A percentile compares a stretch with the other conserved stretches of the same genome.
phyloP scores from a whole-genome alignment of 2,888 invertebrate genomes.

The Cheilosia scutellata region DNA sequence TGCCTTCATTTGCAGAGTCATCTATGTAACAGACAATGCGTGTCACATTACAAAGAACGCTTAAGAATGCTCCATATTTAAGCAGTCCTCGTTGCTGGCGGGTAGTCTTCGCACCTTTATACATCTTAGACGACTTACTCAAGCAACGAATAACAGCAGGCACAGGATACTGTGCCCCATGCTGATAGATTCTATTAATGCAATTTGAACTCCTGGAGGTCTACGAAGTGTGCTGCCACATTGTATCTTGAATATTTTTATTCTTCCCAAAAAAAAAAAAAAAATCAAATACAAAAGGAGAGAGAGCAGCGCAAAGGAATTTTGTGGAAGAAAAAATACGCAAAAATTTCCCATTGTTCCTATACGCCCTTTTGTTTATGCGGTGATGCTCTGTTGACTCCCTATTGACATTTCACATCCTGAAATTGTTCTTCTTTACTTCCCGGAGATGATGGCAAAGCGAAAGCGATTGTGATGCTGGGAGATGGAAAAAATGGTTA shows the following conservation, averaged over 20 bases:
- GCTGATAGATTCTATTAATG: slow-evolving; percentile 70
- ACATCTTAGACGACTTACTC: slow-evolving; percentile 48
- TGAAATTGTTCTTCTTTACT: slow-evolving; percentile 32
- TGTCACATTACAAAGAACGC: slow-evolving; percentile 57
- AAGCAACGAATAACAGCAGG: slow-evolving; percentile 51
- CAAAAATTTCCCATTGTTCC: slow-evolving; percentile 72
- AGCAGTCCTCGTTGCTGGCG: slow-evolving; percentile 38
- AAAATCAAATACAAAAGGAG: slow-evolving; percentile 11
- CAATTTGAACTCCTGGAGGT: slow-evolving; percentile 68
- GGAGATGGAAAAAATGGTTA: neutral
- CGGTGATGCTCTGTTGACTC: slow-evolving; percentile 74
- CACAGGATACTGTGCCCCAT: slow-evolving; percentile 41
- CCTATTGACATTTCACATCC: slow-evolving; percentile 73
- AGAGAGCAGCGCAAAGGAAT: slow-evolving; percentile 38
- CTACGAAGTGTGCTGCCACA: slow-evolving; percentile 65
- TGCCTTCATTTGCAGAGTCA: slow-evolving; percentile 3
- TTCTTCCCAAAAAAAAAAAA: slow-evolving; percentile 6
- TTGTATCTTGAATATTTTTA: slow-evolving; percentile 12
- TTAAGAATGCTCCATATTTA: slow-evolving; percentile 24
- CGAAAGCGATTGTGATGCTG: slow-evolving; percentile 1
- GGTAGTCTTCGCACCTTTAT: slow-evolving; percentile 59
- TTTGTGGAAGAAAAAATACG: slow-evolving; percentile 19
- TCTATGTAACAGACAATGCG: slow-evolving; percentile 6
- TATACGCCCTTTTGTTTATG: slow-evolving; percentile 76
- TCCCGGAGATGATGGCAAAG: neutral